phyloP scores from a whole-genome alignment of 2,888 invertebrate species.

The Polydrusus cervinus region DNA sequence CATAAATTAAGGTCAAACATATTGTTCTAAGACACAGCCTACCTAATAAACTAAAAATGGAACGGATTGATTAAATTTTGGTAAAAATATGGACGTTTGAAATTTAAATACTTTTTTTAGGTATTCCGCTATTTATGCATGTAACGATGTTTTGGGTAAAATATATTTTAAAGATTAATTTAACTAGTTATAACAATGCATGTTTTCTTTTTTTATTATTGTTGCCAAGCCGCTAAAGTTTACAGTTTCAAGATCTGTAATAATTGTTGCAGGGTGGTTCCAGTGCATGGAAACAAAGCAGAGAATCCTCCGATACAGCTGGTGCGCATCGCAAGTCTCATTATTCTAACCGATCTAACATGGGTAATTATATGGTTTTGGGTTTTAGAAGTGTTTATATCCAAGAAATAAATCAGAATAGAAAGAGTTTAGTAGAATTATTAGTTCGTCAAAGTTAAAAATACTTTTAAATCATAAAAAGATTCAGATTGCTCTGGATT shows the following conservation, averaged over 20 bases:
- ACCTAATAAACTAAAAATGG: too few species aligned
- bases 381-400: constrained; percentile 64
- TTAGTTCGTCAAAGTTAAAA: neutral
- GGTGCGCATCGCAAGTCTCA: constrained; percentile 85
- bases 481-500: too few species aligned
- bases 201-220: too few species aligned
- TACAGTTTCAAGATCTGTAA: neutral
- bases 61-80: too few species aligned
- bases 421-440: neutral
- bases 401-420: neutral
- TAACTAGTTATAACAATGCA: too few species aligned
- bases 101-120: too few species aligned
- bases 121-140: too few species aligned
- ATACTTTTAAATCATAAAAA: neutral
- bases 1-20: too few species aligned
- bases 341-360: constrained; percentile 84
- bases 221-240: too few species aligned
- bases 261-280: constrained; percentile 54
- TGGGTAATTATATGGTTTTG: constrained; percentile 71
- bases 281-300: constrained; percentile 66
- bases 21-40: too few species aligned
- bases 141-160: too few species aligned
- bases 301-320: constrained; percentile 70
- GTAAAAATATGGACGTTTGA: too few species aligned
- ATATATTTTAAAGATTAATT: neutral